These are phyloP conservation scores for Tylochromis polylepis DNA, from an alignment of 2,113 vertebrate genomes.

Conservation along the genomic window DNA sequence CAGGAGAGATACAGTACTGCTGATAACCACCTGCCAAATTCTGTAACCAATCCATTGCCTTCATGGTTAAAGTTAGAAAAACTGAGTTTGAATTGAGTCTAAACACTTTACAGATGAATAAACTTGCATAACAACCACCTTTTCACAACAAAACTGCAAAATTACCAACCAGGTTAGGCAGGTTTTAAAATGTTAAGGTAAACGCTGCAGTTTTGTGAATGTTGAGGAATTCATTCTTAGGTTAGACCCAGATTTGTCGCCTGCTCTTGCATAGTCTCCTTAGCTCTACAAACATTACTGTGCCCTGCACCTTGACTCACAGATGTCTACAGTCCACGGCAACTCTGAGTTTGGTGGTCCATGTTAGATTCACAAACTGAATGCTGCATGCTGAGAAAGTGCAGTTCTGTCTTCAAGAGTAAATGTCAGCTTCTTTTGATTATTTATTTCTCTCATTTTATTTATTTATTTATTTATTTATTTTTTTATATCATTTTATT, in stretches of 20 bases:
- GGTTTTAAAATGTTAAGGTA: neutral
- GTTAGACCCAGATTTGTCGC: neutral
- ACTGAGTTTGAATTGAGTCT: neutral
- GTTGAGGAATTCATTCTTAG: neutral
- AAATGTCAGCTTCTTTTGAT: too few relatives aligned
- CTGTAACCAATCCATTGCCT: neutral
- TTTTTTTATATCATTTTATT: too few relatives aligned
- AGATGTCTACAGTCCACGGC: neutral
- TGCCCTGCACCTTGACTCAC: neutral
- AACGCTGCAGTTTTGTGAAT: neutral
- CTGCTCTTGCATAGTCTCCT: neutral
- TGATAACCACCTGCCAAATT: neutral
- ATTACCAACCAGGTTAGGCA: neutral
- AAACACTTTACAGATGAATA: neutral
- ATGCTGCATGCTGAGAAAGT: neutral
- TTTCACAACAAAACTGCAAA: neutral
- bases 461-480: too few relatives aligned
- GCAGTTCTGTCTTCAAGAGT: too few relatives aligned
- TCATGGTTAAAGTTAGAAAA: neutral
- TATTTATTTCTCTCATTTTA: too few relatives aligned
- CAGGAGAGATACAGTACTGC: neutral
- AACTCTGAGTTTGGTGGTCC: too few relatives aligned
- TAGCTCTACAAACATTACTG: too few relatives aligned
- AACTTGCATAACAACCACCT: neutral
- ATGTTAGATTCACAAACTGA: neutral